Evolutionary conservation across 2,797 vertebrate species (phyloP), one percentile per base, ranked within the genome.

Genomic region (Ctenochaetus hawaiiensis): DNA sequence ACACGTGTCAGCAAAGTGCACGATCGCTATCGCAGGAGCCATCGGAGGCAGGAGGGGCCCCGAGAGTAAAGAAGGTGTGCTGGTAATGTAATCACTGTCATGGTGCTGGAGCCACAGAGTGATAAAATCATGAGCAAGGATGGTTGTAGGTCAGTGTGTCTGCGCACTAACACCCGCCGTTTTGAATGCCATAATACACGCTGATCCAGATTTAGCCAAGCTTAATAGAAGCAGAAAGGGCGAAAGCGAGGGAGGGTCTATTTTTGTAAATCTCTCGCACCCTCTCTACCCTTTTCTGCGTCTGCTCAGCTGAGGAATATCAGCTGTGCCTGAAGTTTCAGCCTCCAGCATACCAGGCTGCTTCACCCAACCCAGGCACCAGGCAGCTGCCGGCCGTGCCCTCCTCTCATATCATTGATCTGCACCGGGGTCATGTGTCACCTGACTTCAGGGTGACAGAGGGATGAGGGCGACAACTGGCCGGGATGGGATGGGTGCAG

Each of bases 251-350:
- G n/a, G 73, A 34, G 81, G 64, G 74, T 82, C 90, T 94, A 93
- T 94, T 92, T 93, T 85, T 79, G 86, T 82, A 85, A 39, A 91
- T 88, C 91, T 89, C 82, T 82, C 52, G 18, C 65, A 77, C 72
- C 73, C 84, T 82, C 75, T 68, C 72, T 60, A 30, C 73, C 75
- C 67, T 91, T 81, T 84, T 87, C 81, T 84, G 76, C 61, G 64
- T 65, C 65, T 61, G 59, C 75, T 76, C 75, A 67, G 71, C 59
- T 76, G 70, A 89, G 83, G 84, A 30, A 87, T 64, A 76, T 93
- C 95, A 95, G 94, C 95, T 95, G 94, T 71, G 91, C 83, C 66
- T 74, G 58, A 83, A 93, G 93, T 93, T 30, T 91, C 87, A 90
- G 84, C 75, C 84, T 80, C 79, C 85, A 58, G 86, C 91, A 93